Percentiles rank a stretch among this genome's conserved stretches.
Evolutionary conservation across 2,888 invertebrate genomes (phyloP).

Genomic region (Agrypnus murinus): DNA sequence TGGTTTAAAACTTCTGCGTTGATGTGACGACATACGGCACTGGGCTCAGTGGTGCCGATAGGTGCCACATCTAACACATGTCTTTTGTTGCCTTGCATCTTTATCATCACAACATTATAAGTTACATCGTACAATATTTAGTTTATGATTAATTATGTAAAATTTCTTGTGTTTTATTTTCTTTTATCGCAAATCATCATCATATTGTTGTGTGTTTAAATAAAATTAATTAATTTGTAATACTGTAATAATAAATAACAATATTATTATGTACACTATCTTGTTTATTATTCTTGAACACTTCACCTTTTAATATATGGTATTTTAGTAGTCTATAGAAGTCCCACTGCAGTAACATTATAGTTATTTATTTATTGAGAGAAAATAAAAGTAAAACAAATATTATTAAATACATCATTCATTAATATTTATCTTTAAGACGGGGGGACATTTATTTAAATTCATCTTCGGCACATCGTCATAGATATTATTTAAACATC

Average conservation of each 20-base stretch:
- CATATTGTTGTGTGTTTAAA: slow-evolving; percentile 7
- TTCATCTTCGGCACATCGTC: slow-evolving; percentile 42
- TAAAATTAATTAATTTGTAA: slow-evolving; percentile 24
- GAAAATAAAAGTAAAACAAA: slow-evolving; percentile 14
- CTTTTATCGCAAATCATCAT: slow-evolving; percentile 3
- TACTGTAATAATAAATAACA: slow-evolving; percentile 30
- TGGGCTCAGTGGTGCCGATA: slow-evolving; percentile 59
- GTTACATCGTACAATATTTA: slow-evolving; percentile 43
- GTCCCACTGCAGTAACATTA: no score
- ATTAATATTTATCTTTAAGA: slow-evolving; percentile 11
- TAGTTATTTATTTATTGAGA: no score
- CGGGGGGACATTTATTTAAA: slow-evolving; percentile 17
- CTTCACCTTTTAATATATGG: no score
- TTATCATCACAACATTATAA: slow-evolving; percentile 49
- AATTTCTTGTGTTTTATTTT: slow-evolving; percentile 33
- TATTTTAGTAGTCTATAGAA: no score
- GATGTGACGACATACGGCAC: slow-evolving; percentile 59
- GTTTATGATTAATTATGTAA: slow-evolving; percentile 41
- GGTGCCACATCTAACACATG: slow-evolving; percentile 44
- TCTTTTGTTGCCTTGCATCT: slow-evolving; percentile 41
- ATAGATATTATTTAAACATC: slow-evolving; percentile 26
- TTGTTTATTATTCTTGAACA: slow-evolving; percentile 14
- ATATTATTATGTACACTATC: slow-evolving; percentile 19
- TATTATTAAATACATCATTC: not conserved
- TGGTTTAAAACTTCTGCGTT: slow-evolving; percentile 63